Evolutionary conservation across 2,888 invertebrate genomes (phyloP).

Genomic region (Agonopterix alstromeriana): DNA sequence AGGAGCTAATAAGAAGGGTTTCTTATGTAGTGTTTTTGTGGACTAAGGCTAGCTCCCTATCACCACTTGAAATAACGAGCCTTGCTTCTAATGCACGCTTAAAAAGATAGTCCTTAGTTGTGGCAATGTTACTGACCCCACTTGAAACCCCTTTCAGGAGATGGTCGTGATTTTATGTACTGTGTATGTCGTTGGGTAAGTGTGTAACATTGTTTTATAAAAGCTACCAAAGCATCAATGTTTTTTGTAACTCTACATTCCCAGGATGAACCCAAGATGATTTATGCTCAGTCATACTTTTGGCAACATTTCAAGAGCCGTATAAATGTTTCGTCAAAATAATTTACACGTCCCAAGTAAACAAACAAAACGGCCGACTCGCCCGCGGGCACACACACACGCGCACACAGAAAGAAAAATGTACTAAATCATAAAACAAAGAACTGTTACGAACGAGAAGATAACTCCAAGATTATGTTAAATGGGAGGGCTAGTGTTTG

Average conservation of each 20-base stretch:
- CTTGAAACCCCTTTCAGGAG: no score
- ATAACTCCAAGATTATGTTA: slow-evolving; percentile 52
- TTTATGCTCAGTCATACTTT: not conserved
- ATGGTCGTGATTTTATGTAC: no score
- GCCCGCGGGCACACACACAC: not conserved
- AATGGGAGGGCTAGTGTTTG: slow-evolving; percentile 39
- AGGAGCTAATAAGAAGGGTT: no score
- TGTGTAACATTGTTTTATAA: no score
- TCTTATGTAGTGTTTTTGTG: no score
- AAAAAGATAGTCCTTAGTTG: no score
- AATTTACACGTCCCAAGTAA: not conserved
- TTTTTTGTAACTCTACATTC: not conserved
- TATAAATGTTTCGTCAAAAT: not conserved
- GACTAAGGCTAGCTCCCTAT: no score
- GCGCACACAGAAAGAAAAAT: not conserved
- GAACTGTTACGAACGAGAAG: slow-evolving; percentile 22
- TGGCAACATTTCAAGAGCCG: not conserved
- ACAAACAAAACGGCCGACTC: not conserved
- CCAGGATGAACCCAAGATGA: not conserved
- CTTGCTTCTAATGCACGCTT: no score
- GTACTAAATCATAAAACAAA: slow-evolving; percentile 25
- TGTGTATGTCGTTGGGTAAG: no score
- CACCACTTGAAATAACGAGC: no score
- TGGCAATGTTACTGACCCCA: no score
- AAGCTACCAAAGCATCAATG: not conserved